A percentile compares a stretch with the other conserved stretches of the same genome.
Evolutionary conservation across 2,888 invertebrate genomes (phyloP).

Genomic region (Tubiluchus corallicola): DNA sequence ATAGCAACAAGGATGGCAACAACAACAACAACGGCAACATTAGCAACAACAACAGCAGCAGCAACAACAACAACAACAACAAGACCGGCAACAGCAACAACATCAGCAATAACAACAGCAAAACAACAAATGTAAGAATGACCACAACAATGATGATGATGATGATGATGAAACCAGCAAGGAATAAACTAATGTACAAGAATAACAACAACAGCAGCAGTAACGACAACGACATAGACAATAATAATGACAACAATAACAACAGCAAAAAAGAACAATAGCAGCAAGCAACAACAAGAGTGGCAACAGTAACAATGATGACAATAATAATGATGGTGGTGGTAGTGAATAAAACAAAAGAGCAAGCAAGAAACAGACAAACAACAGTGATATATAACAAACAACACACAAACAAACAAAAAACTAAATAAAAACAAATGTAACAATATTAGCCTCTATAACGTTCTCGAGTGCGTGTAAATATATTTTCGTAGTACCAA

Average conservation of each 20-base stretch:
- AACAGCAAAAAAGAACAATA: background rate
- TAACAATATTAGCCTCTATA: no score
- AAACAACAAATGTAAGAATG: background rate
- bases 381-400: no score
- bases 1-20: background rate
- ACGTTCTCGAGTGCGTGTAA: no score
- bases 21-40: background rate
- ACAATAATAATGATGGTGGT: no score
- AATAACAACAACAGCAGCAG: background rate
- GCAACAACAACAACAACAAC: background rate
- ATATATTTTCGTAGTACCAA: no score
- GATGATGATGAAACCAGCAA: background rate
- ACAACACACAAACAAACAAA: no score
- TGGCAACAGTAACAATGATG: background rate
- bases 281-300: background rate
- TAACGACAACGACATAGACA: background rate
- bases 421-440: no score
- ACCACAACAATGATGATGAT: background rate
- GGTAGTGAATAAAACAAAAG: no score
- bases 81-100: background rate
- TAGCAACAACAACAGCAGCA: background rate
- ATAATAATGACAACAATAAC: background rate
- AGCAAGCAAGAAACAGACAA: no score
- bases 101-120: background rate
- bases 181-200: background rate